phyloP scores from a whole-genome alignment of 53 echinoderm and acorn worm genomes.

The Zoroaster sp. region DNA sequence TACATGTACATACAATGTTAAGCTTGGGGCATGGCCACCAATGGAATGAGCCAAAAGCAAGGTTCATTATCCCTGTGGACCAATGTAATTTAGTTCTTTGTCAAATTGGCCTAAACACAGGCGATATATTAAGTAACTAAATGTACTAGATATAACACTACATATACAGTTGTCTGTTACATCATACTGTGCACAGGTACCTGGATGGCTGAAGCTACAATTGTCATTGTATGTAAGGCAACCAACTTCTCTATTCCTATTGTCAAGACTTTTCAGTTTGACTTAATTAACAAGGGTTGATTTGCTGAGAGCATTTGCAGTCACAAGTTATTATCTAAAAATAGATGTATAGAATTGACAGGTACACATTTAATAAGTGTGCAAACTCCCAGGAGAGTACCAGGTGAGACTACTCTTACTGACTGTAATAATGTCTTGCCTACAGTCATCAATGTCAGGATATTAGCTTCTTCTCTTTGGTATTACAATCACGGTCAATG shows the following conservation, averaged over 20 bases:
- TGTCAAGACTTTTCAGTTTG: background rate
- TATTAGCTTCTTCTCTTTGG: background rate
- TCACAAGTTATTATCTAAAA: background rate
- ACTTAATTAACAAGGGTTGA: background rate
- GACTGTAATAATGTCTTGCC: constrained; percentile 1
- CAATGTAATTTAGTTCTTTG: too few relatives aligned
- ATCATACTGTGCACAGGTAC: too few relatives aligned
- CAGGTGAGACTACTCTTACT: background rate
- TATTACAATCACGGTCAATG: constrained; percentile 37
- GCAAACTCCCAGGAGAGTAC: background rate
- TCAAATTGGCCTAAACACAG: too few relatives aligned
- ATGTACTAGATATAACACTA: too few relatives aligned
- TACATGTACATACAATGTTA: too few relatives aligned
- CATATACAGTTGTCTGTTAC: too few relatives aligned
- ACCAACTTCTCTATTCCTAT: background rate
- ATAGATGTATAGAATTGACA: background rate
- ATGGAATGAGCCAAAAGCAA: too few relatives aligned
- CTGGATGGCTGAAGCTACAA: too few relatives aligned
- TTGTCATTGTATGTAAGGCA: too few relatives aligned
- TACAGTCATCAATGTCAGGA: background rate
- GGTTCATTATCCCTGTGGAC: too few relatives aligned
- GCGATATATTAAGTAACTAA: too few relatives aligned
- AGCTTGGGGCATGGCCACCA: too few relatives aligned
- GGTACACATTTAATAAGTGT: background rate
- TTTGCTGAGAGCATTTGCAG: background rate